These are phyloP conservation scores for Apotomis turbidana DNA, from an alignment of 2,888 invertebrate genomes.

Conservation along the genomic window DNA sequence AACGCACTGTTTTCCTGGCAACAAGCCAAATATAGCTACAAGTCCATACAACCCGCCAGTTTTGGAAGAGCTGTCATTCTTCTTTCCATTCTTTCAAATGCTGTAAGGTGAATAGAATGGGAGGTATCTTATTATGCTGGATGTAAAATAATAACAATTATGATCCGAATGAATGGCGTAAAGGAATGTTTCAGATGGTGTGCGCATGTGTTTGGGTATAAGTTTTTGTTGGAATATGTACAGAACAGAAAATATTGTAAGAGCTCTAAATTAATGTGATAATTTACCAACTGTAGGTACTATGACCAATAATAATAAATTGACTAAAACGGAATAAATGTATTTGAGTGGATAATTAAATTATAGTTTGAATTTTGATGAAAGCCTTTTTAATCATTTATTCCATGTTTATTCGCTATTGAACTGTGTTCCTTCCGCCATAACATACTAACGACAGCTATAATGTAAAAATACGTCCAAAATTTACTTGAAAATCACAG, in stretches of 20 bases:
- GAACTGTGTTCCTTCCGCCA: too few species aligned
- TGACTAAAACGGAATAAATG: too few species aligned
- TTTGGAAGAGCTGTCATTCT: conserved; percentile 33
- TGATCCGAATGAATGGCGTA: conserved; percentile 37
- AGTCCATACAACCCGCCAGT: conserved; percentile 44
- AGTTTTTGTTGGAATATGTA: conserved; percentile 20
- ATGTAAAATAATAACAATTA: conserved; percentile 39
- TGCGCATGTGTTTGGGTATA: conserved; percentile 31
- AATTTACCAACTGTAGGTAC: too few species aligned
- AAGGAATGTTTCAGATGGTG: conserved; percentile 32
- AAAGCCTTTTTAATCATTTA: too few species aligned
- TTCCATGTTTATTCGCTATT: too few species aligned
- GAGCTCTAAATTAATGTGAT: too few species aligned
- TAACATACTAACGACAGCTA: too few species aligned
- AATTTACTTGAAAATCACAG: conserved; percentile 14
- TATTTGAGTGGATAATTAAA: too few species aligned
- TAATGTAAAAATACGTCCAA: neutral
- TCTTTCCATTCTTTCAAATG: conserved; percentile 8
- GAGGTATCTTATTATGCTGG: conserved; percentile 27
- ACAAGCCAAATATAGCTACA: conserved; percentile 51
- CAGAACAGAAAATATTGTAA: too few species aligned
- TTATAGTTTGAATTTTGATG: too few species aligned
- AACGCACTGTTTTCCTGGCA: conserved; percentile 58
- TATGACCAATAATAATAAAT: too few species aligned
- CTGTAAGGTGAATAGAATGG: conserved; percentile 23